Conservation (phyloP, 2,113 vertebrate species). For the Takifugu flavidus region DNA sequence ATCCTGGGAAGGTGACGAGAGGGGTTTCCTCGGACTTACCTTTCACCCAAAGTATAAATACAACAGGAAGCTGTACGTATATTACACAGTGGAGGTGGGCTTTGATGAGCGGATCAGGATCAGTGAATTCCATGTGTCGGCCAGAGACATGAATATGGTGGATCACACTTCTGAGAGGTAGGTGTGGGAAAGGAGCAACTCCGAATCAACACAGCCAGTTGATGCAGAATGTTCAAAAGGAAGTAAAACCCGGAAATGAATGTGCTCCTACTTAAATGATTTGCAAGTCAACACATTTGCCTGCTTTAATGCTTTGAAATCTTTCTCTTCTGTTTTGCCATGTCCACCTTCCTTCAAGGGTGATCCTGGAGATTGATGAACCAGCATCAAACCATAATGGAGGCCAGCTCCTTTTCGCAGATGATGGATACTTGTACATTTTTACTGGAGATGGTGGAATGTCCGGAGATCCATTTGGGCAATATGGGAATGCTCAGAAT, state of each 20-base stretch:
- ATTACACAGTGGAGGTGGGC: conserved; percentile 87
- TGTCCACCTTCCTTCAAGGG: conserved; percentile 63
- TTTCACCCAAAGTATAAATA: conserved; percentile 88
- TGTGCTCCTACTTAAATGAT: too few species aligned
- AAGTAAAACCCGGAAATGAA: too few species aligned
- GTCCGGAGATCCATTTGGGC: conserved; percentile 95
- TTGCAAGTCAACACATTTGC: too few species aligned
- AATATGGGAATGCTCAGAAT: conserved; percentile 93
- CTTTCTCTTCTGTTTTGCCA: neutral
- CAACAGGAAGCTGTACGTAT: conserved; percentile 88
- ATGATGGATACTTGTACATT: conserved; percentile 91
- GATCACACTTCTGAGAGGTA: conserved; percentile 94
- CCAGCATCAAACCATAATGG: conserved; percentile 97
- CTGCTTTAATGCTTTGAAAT: neutral
- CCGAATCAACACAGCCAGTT: too few species aligned
- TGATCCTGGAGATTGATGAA: conserved; percentile 93
- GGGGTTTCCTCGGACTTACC: conserved; percentile 89
- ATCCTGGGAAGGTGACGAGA: conserved; percentile 94
- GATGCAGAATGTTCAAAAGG: too few species aligned
- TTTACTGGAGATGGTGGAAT: conserved; percentile 97
- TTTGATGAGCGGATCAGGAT: conserved; percentile 88
- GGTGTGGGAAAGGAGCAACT: conserved; percentile 7
- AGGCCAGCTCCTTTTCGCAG: conserved; percentile 90
- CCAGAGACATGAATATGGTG: conserved; percentile 83
- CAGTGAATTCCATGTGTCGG: conserved; percentile 89